These are phyloP conservation scores for Abscondita cerata DNA, from an alignment of 2,888 invertebrate genomes.

Conservation along the genomic window DNA sequence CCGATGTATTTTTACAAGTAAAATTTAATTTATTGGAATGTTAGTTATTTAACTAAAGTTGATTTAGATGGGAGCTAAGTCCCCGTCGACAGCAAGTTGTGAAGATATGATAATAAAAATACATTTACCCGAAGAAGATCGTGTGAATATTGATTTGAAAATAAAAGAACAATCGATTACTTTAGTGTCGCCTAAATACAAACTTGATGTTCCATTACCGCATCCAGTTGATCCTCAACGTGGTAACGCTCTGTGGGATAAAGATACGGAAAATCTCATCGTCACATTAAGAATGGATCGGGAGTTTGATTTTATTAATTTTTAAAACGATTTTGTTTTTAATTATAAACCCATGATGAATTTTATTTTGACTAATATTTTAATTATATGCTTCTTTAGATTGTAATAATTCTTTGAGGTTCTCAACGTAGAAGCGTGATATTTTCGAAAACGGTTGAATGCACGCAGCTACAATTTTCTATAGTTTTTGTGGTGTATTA, in stretches of 20 bases:
- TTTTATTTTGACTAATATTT: not conserved
- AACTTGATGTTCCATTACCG: conserved; percentile 77
- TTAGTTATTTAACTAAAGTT: conserved; percentile 14
- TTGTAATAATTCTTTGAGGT: not conserved
- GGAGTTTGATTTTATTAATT: conserved; percentile 87
- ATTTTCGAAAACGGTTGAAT: too few species aligned
- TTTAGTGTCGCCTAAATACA: conserved; percentile 69
- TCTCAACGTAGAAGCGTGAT: too few species aligned
- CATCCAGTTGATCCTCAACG: conserved; percentile 83
- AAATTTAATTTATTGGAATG: not conserved
- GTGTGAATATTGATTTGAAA: conserved; percentile 76
- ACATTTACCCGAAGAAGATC: conserved; percentile 76
- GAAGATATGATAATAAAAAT: conserved; percentile 86
- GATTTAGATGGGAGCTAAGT: conserved; percentile 79
- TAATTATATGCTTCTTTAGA: too few species aligned
- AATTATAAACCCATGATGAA: too few species aligned
- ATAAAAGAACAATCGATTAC: conserved; percentile 69
- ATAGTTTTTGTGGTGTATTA: too few species aligned
- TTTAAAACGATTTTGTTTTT: conserved; percentile 61
- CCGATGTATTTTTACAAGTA: conserved; percentile 87
- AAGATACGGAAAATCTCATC: conserved; percentile 68
- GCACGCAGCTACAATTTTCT: too few species aligned
- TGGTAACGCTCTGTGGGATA: conserved; percentile 83
- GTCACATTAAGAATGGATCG: conserved; percentile 77
- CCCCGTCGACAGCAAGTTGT: conserved; percentile 80